Percentiles rank a stretch among this genome's conserved stretches.
These are phyloP conservation scores for Rhabditoides inermis DNA, from an alignment of 2,888 invertebrate genomes.

Conservation along the genomic window DNA sequence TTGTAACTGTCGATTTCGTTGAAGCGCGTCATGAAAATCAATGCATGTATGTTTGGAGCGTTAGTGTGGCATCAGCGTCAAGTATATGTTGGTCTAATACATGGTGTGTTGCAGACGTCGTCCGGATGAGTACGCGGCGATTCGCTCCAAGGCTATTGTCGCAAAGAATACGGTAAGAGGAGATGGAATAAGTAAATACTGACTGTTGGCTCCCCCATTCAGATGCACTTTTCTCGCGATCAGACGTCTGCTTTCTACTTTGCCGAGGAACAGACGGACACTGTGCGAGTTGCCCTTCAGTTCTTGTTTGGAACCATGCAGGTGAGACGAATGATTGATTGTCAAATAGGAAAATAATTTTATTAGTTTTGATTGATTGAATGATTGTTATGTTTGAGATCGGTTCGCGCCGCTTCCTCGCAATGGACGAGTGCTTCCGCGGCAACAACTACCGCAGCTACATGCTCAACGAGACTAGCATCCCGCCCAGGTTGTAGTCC, in stretches of 20 bases:
- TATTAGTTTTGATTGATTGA: too few relatives aligned
- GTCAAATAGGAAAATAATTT: background rate
- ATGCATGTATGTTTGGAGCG: too few relatives aligned
- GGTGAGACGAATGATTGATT: background rate
- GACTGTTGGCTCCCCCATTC: background rate
- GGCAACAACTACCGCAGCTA: slow-evolving; percentile 7
- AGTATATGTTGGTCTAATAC: too few relatives aligned
- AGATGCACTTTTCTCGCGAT: background rate
- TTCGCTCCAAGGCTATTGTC: too few relatives aligned
- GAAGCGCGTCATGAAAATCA: too few relatives aligned
- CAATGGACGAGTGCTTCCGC: slow-evolving; percentile 4
- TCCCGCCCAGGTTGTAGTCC: slow-evolving; percentile 7
- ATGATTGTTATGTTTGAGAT: too few relatives aligned
- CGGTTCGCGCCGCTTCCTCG: slow-evolving; percentile 2
- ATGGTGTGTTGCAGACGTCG: too few relatives aligned
- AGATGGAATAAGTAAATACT: too few relatives aligned
- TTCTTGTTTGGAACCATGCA: slow-evolving; percentile 6
- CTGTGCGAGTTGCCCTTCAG: background rate
- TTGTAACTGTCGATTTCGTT: too few relatives aligned
- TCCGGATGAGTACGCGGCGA: too few relatives aligned
- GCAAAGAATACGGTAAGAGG: too few relatives aligned
- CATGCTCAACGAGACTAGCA: slow-evolving; percentile 7
- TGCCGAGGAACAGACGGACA: background rate
- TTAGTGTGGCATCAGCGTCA: too few relatives aligned
- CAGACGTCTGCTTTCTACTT: background rate